Evolutionary conservation across 2,888 invertebrate species (phyloP).

Genomic region (Ophraella communa): DNA sequence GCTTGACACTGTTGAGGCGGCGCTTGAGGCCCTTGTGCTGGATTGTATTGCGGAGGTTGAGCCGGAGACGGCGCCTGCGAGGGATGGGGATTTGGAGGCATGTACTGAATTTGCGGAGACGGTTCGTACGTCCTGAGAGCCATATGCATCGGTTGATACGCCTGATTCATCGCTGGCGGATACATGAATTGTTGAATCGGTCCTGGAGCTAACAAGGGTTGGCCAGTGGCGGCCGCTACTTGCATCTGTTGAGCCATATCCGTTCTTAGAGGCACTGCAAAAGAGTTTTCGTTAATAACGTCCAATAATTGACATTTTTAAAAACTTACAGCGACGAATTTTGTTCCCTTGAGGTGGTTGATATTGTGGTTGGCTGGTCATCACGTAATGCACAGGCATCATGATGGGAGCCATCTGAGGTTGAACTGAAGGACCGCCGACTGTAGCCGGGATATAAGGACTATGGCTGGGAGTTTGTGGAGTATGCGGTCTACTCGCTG

Average conservation of each 20-base stretch:
- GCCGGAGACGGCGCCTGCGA: conserved; percentile 62
- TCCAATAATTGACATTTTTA: background rate
- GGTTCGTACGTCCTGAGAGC: conserved; percentile 71
- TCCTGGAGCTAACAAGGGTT: conserved; percentile 82
- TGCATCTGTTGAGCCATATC: conserved; percentile 78
- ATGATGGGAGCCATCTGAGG: conserved; percentile 56
- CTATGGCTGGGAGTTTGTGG: conserved; percentile 76
- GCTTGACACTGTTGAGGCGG: conserved; percentile 60
- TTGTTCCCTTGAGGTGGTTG: conserved; percentile 58
- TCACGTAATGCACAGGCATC: conserved; percentile 60
- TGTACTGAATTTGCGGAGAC: conserved; percentile 56
- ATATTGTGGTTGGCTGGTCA: conserved; percentile 62
- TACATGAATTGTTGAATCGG: conserved; percentile 70
- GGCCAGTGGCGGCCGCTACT: conserved; percentile 82
- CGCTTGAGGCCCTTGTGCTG: conserved; percentile 53
- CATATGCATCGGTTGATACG: conserved; percentile 58
- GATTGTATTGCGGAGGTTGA: conserved; percentile 54
- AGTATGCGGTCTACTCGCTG: conserved; percentile 78
- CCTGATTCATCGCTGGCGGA: conserved; percentile 55
- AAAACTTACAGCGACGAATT: conserved; percentile 53
- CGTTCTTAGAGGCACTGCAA: conserved; percentile 53
- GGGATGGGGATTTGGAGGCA: conserved; percentile 60
- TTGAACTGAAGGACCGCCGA: conserved; percentile 61
- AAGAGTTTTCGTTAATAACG: background rate
- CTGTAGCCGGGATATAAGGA: conserved; percentile 59